Conservation (phyloP, 2,797 vertebrate genomes). For the Anniella stebbinsi region DNA sequence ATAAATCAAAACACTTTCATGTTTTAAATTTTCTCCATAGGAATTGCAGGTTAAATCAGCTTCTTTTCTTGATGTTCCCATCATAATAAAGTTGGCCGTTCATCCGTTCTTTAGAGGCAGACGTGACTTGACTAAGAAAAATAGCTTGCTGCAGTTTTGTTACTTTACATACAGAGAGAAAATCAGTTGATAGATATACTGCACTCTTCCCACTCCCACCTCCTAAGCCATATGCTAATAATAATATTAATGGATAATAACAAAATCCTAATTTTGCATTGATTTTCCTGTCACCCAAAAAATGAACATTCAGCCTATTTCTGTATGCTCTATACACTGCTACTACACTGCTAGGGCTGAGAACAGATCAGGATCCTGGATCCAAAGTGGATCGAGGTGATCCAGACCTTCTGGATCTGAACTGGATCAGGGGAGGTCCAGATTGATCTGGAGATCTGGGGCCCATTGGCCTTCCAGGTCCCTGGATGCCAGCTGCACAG, state of each 20-base stretch:
- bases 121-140: conserved; percentile 33
- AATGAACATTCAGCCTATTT: neutral
- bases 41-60: conserved; percentile 30
- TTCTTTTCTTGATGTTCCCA: conserved; percentile 42
- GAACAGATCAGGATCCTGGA: too few relatives aligned
- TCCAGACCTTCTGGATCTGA: too few relatives aligned
- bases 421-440: too few relatives aligned
- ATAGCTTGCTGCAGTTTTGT: conserved; percentile 1
- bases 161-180: neutral
- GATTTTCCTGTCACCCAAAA: neutral
- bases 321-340: neutral
- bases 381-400: too few relatives aligned
- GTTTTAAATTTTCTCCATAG: conserved; percentile 35
- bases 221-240: neutral
- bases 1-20: conserved; percentile 31
- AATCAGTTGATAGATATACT: neutral
- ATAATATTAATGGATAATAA: conserved; percentile 14
- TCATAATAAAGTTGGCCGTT: conserved; percentile 36
- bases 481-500: too few relatives aligned
- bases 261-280: neutral
- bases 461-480: too few relatives aligned
- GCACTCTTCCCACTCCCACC: neutral
- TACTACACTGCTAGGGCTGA: too few relatives aligned
- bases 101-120: conserved; percentile 40
- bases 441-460: too few relatives aligned